Conservation (phyloP, 2,888 invertebrate genomes). For the Keiferia lycopersicella region DNA sequence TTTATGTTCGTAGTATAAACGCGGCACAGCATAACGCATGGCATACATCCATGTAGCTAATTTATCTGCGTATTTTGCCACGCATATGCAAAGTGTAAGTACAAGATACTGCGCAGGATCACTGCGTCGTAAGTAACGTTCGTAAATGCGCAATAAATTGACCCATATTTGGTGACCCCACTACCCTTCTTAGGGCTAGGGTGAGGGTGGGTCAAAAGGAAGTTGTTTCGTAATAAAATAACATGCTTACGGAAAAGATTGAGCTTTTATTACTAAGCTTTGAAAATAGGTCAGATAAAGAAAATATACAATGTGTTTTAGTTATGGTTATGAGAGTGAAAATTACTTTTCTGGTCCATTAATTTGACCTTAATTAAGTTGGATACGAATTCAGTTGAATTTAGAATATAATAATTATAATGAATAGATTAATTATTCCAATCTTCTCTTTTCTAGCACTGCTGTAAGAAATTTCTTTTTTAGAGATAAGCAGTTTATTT, state of each 20-base stretch:
- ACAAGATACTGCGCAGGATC: slow-evolving; percentile 7
- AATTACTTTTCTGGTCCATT: background rate
- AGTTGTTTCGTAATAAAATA: slow-evolving; percentile 15
- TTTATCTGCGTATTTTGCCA: background rate
- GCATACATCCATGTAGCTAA: too few relatives aligned
- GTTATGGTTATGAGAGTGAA: background rate
- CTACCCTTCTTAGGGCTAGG: slow-evolving; percentile 1
- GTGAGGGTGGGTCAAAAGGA: slow-evolving; percentile 14
- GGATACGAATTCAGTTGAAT: too few relatives aligned
- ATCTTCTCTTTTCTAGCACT: too few relatives aligned
- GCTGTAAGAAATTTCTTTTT: too few relatives aligned
- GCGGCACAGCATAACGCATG: too few relatives aligned
- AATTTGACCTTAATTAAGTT: too few relatives aligned
- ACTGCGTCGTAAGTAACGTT: slow-evolving; percentile 14
- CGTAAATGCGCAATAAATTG: slow-evolving; percentile 31
- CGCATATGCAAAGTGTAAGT: background rate
- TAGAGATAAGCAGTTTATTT: too few relatives aligned
- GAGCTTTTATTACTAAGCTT: slow-evolving; percentile 3
- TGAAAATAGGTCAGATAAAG: background rate
- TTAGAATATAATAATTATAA: too few relatives aligned
- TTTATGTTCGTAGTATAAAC: too few relatives aligned
- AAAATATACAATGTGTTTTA: background rate
- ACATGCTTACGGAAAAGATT: background rate
- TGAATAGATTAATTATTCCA: too few relatives aligned
- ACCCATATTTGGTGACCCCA: slow-evolving; percentile 29